phyloP scores from a whole-genome alignment of 2,888 invertebrate genomes.

The Lissocephala sabroskyi region DNA sequence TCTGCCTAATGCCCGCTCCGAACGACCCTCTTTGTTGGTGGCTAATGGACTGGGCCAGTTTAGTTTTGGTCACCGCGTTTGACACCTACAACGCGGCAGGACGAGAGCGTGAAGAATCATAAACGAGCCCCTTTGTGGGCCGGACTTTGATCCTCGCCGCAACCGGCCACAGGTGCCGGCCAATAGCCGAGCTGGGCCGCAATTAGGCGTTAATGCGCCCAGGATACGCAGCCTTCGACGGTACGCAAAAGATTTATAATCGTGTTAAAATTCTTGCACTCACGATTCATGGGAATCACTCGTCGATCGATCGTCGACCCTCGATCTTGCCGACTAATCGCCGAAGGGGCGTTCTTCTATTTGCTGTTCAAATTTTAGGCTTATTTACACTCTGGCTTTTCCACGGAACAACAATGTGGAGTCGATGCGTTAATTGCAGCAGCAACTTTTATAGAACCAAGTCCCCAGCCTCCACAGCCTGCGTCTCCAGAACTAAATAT shows the following conservation, averaged over 20 bases:
- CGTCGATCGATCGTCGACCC: not conserved
- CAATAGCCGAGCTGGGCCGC: constrained; percentile 42
- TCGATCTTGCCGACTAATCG: too few species aligned
- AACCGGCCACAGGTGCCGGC: constrained; percentile 39
- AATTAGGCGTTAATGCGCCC: constrained; percentile 61
- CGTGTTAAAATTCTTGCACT: constrained; percentile 52
- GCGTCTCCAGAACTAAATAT: constrained; percentile 20
- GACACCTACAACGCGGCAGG: constrained; percentile 37
- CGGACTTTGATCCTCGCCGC: constrained; percentile 51
- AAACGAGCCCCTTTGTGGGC: constrained; percentile 47
- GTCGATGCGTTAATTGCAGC: constrained; percentile 52
- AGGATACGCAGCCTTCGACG: too few species aligned
- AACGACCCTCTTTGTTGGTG: constrained; percentile 30
- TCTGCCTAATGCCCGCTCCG: constrained; percentile 8
- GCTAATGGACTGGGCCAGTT: constrained; percentile 55
- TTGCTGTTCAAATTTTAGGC: constrained; percentile 51
- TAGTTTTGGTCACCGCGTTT: constrained; percentile 58
- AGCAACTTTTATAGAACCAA: too few species aligned
- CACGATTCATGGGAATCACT: constrained; percentile 42
- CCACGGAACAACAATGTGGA: constrained; percentile 37
- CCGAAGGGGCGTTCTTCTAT: constrained; percentile 38
- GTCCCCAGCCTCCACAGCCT: too few species aligned
- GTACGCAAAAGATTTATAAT: constrained; percentile 56
- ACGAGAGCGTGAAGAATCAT: constrained; percentile 61
- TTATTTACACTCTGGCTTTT: constrained; percentile 51